Evolutionary conservation across 2,797 vertebrate species (phyloP).

Genomic region (Tympanoctomys barrerae): DNA sequence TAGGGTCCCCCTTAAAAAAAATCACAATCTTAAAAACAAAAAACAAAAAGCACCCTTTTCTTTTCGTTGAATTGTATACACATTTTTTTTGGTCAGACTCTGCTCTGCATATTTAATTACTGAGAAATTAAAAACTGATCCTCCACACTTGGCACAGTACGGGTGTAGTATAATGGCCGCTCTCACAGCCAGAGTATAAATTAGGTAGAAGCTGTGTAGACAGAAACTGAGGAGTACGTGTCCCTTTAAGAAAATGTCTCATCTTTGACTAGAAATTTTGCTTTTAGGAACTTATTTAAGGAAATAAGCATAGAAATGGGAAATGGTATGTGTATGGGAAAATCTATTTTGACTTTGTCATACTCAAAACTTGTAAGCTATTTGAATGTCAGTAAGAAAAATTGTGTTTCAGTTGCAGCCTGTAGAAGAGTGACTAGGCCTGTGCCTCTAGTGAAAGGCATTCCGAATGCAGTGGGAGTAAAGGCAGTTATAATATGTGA

Average conservation of each 20-base stretch:
- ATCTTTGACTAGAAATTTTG: constrained; percentile 8
- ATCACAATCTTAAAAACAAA: background rate
- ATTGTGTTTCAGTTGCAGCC: constrained; percentile 1
- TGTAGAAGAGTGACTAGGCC: constrained; percentile 37
- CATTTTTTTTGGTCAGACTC: background rate
- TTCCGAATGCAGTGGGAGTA: background rate
- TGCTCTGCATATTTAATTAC: constrained; percentile 14
- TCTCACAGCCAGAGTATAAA: background rate
- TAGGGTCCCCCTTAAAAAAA: background rate
- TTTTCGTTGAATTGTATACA: background rate
- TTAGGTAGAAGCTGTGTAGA: constrained; percentile 44
- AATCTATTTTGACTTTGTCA: background rate
- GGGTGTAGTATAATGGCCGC: background rate
- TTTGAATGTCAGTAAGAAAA: background rate
- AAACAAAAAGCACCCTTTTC: background rate
- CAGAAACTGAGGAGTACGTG: constrained; percentile 42
- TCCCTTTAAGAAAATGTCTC: constrained; percentile 12
- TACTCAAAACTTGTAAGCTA: constrained; percentile 12
- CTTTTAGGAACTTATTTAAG: constrained; percentile 52
- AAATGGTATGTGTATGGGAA: background rate
- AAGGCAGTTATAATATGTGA: background rate
- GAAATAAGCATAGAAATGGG: constrained; percentile 18
- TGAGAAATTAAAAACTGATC: constrained; percentile 23
- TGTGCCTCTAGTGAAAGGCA: background rate
- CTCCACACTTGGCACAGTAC: background rate